Percentiles rank a stretch among this genome's conserved stretches.
These are phyloP conservation scores for Catamblyrhynchus diadema DNA, from an alignment of 2,797 vertebrate genomes.

Conservation along the genomic window DNA sequence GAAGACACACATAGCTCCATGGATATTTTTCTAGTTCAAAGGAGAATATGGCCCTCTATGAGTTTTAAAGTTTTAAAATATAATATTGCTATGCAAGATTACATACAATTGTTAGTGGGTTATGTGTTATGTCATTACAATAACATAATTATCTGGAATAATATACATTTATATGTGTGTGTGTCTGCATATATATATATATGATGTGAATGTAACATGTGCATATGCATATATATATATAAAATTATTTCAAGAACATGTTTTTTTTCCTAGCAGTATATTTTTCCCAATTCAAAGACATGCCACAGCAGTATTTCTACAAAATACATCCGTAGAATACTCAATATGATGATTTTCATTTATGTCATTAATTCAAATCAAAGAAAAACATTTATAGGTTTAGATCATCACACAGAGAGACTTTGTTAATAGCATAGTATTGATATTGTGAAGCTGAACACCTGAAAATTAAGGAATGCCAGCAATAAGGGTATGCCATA, in stretches of 20 bases:
- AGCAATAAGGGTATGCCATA: background rate
- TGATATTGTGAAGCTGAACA: background rate
- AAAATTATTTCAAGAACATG: background rate
- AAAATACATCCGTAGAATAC: background rate
- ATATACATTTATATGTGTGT: background rate
- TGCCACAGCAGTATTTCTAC: background rate
- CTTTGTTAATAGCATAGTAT: background rate
- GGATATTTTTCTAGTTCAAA: background rate
- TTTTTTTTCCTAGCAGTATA: background rate
- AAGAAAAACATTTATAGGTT: background rate
- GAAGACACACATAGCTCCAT: background rate
- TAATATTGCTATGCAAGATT: background rate
- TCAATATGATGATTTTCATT: background rate
- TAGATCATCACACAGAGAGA: background rate
- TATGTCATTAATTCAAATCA: background rate
- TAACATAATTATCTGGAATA: background rate
- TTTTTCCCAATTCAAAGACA: background rate
- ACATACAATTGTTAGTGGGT: background rate
- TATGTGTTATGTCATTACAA: background rate
- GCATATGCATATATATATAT: accelerated
- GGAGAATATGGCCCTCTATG: accelerated
- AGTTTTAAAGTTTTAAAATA: background rate
- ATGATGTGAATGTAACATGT: background rate
- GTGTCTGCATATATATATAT: too few relatives aligned
- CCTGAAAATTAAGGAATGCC: background rate